Conservation (phyloP, 2,888 invertebrate species). For the Heliconius ismenius region DNA sequence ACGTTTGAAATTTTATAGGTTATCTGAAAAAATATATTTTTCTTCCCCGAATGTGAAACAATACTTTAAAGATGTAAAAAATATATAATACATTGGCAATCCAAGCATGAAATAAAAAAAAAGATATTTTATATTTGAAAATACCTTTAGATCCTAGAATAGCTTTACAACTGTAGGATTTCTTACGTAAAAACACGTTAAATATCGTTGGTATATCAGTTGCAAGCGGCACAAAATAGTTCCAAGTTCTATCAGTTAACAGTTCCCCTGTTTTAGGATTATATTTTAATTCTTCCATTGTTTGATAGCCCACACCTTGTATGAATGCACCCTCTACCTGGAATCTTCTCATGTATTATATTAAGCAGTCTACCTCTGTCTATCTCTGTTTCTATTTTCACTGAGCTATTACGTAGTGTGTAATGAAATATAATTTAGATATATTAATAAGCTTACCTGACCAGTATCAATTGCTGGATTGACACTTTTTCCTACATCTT, state of each 20-base stretch:
- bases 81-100: too few species aligned
- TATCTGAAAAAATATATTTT: too few species aligned
- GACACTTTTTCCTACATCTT: constrained; percentile 85
- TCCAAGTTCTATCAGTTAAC: constrained; percentile 89
- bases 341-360: constrained; percentile 16
- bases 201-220: constrained; percentile 90
- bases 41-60: not conserved
- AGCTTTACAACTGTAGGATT: constrained; percentile 49
- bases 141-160: constrained; percentile 43
- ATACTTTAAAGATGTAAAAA: too few species aligned
- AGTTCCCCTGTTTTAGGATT: constrained; percentile 84
- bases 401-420: not conserved
- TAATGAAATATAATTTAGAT: too few species aligned
- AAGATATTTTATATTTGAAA: not conserved
- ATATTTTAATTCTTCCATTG: constrained; percentile 85
- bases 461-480: constrained; percentile 86
- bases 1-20: too few species aligned
- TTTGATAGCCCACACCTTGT: constrained; percentile 89
- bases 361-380: not conserved
- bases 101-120: not conserved
- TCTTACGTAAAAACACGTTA: constrained; percentile 84
- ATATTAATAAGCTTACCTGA: constrained; percentile 66
- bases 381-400: not conserved
- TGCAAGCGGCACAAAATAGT: constrained; percentile 86
- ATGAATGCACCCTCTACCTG: constrained; percentile 87